A percentile compares a stretch with the other conserved stretches of the same genome.
Evolutionary conservation across 2,888 invertebrate genomes (phyloP).

Genomic region (Drosophila monieri): DNA sequence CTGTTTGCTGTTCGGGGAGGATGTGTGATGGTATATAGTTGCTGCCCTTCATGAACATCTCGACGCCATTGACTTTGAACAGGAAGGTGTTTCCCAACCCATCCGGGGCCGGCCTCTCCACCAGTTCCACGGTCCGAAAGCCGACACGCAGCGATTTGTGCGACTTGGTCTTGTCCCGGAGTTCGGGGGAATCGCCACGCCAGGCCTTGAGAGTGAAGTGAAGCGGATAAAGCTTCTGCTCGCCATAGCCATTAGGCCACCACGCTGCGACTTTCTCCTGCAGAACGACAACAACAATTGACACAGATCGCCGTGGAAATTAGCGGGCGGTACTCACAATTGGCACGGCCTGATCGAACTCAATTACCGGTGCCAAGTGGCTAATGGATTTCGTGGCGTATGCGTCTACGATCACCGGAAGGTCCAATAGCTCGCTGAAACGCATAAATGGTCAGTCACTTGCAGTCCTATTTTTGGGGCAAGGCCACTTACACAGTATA

Average conservation of each 20-base stretch:
- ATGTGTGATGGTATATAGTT: constrained; percentile 96
- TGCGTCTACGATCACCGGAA: constrained; percentile 69
- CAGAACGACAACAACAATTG: constrained; percentile 43
- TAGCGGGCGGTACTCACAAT: constrained; percentile 71
- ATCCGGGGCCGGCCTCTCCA: constrained; percentile 85
- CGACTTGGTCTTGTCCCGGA: constrained; percentile 77
- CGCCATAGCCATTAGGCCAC: constrained; percentile 98
- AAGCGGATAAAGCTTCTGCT: constrained; percentile 90
- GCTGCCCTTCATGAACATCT: constrained; percentile 97
- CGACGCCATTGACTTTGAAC: constrained; percentile 92
- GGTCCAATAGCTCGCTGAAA: constrained; percentile 80
- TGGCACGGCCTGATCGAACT: constrained; percentile 79
- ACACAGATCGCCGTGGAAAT: constrained; percentile 52
- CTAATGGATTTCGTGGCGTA: constrained; percentile 63
- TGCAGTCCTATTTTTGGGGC: not conserved
- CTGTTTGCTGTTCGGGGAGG: constrained; percentile 87
- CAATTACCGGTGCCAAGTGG: constrained; percentile 74
- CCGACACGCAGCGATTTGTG: constrained; percentile 89
- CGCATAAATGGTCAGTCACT: not conserved
- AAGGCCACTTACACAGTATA: constrained; percentile 80
- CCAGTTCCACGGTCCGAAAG: constrained; percentile 93
- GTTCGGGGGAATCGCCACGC: constrained; percentile 55
- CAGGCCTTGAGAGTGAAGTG: constrained; percentile 85
- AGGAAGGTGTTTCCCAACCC: constrained; percentile 90
- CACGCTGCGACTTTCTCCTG: constrained; percentile 87